Conservation (phyloP, 2,888 invertebrate species). For the Ormia ochracea region DNA sequence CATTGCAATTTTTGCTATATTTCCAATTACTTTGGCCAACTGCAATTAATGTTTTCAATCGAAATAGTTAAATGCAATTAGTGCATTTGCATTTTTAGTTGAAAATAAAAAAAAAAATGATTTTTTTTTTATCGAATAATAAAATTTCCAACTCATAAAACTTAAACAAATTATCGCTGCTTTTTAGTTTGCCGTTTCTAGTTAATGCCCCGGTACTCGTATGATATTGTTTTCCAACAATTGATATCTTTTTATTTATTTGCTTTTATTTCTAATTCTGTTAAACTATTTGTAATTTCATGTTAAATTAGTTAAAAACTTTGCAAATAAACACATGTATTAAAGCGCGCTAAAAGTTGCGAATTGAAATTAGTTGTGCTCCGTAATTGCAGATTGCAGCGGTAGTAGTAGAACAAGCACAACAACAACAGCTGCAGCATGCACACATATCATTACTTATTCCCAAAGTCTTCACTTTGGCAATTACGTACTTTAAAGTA, state of each 20-base stretch:
- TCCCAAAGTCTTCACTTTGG: conserved; percentile 49
- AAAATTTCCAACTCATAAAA: conserved; percentile 42
- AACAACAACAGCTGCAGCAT: neutral
- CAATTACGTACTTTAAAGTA: conserved; percentile 51
- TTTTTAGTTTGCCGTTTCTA: conserved; percentile 37
- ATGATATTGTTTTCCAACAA: conserved; percentile 39
- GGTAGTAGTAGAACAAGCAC: neutral
- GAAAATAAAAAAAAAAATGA: no score
- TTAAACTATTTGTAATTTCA: conserved; percentile 52
- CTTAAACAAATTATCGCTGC: conserved; percentile 52
- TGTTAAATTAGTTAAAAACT: conserved; percentile 58
- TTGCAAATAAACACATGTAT: conserved; percentile 49
- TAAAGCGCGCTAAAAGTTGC: conserved; percentile 57
- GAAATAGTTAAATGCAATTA: conserved; percentile 41
- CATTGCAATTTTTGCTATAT: neutral
- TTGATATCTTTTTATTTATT: conserved; percentile 43
- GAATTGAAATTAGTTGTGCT: conserved; percentile 51
- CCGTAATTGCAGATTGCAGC: neutral
- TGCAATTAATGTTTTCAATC: neutral
- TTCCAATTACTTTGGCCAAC: neutral
- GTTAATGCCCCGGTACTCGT: conserved; percentile 44
- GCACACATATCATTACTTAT: conserved; percentile 24
- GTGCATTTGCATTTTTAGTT: conserved; percentile 9
- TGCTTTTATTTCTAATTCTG: conserved; percentile 9
- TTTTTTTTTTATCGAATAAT: conserved; percentile 9